Evolutionary conservation across 2,888 invertebrate genomes (phyloP), one percentile per base, ranked within the genome.

Genomic region (Stegophylla sp.): DNA sequence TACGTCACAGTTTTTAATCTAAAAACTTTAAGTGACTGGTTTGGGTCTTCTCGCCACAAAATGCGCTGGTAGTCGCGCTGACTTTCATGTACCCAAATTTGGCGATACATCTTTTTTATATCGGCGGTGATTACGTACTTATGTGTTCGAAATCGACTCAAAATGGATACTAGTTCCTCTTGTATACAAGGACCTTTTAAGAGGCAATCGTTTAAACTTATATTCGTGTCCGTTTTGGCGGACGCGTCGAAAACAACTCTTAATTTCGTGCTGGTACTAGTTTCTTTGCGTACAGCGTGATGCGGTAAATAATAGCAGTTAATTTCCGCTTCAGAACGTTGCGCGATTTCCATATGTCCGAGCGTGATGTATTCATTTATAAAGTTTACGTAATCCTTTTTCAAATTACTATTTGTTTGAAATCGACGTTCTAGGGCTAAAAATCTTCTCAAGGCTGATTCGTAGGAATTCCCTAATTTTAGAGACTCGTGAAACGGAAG

Each of bases 101-200:
- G n/a, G n/a, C n/a, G n/a, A 45, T 45, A 45, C 12, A 45, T 45
- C 12, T 45, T 45, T 3, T 4, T 45, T 13, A 45, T 45, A 45
- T 3, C 45, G 10, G 45, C 45, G 7, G 45, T 7, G 1, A 45
- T 9, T 10, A 45, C 45, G 12, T 7, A 45, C 10, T 10, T 45
- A 45, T 45, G 15, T 13, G 45, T 45, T 13, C 45, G 4, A 10
- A 45, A 43, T 5, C 45, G 1, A 0, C 3, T n/a, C 15, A 73
- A 1, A 1, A 83, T 75, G 15, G 63, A 56, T 43, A 69, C 66
- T n/a, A 83, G 64, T 10, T 79, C 81, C 3, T 64, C 51, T 66
- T 83, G 83, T 45, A 82, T 77, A 15, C 59, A 59, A 3, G 83
- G 82, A 20, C 83, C 83, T n/a, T 75, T 63, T 34, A 26, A 45